Evolutionary conservation across 2,113 vertebrate genomes (phyloP), one percentile per base, ranked within the genome.

Genomic region (Turdus rufiventris): DNA sequence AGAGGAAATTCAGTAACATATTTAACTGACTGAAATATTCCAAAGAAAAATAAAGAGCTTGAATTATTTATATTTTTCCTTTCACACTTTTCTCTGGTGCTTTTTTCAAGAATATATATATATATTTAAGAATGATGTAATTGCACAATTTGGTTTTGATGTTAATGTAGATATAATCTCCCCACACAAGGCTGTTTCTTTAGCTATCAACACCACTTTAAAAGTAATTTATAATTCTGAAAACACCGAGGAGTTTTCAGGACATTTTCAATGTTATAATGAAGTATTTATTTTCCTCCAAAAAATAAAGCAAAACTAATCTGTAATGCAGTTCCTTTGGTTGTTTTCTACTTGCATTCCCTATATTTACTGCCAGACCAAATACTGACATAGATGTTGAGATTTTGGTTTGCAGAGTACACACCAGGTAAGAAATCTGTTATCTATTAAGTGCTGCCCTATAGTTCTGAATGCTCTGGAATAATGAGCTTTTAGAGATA

Each of bases 41-140:
- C 7, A 70, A 31, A 60, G 8, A 38, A 62, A 51, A 84, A 34
- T 5, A 45, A 53, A 57, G 15, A 61, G 1, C 18, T 77, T 48
- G 25, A 70, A 17, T 50, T 43, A 14, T 91, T 74, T 54, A n/a
- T 82, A 3, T 8, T 65, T 88, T 56, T 56, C 12, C 18, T 78
- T 77, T 47, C 31, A 40, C 7, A 11, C 8, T 23, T 57, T 2
- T 1, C 0, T 0, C 50, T 82, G 43, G 4, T 57, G 6, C 0
- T 8, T 73, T 65, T 70, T 36, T 34, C 1, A 38, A 79, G 2
- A 54, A 43, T 26, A 1, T 12, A 1, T 18, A 29, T 7, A 12
- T n/a, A 18, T 21, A 66, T 36, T 58, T 26, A 40, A 75, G 5
- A 54, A 60, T 56, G 26, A 42, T 29, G 15, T 38, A 43, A 65